These are phyloP conservation scores for Machaerirhynchus nigripectus DNA, from an alignment of 2,113 vertebrate species.

Conservation along the genomic window DNA sequence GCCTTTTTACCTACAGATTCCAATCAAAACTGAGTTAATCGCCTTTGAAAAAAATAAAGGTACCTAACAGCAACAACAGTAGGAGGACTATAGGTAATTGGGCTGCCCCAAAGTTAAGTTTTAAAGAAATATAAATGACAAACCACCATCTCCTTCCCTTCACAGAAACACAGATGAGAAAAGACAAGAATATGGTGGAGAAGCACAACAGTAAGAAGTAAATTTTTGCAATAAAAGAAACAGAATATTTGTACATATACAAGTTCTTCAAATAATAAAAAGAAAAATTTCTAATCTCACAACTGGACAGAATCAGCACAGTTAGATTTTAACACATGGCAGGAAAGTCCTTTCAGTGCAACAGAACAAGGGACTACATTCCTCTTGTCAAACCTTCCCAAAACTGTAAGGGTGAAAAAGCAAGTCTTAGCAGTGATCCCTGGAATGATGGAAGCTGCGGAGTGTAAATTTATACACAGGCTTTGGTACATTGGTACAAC, in stretches of 20 bases:
- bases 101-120: neutral
- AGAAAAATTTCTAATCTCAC: slow-evolving; percentile 12
- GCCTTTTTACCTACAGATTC: neutral
- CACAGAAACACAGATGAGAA: neutral
- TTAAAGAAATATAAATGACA: slow-evolving; percentile 19
- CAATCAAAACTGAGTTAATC: neutral
- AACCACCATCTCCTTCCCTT: neutral
- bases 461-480: neutral
- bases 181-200: neutral
- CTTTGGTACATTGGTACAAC: neutral
- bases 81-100: neutral
- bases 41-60: neutral
- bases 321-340: neutral
- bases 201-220: neutral
- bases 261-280: slow-evolving; percentile 59
- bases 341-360: neutral
- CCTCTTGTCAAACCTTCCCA: neutral
- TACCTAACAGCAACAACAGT: neutral
- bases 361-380: neutral
- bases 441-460: neutral
- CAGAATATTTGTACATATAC: neutral
- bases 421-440: neutral
- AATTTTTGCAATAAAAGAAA: slow-evolving; percentile 19
- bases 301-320: neutral
- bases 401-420: neutral